phyloP scores from a whole-genome alignment of 1,140 invertebrate genomes.

The Trialeurodes vaporariorum region DNA sequence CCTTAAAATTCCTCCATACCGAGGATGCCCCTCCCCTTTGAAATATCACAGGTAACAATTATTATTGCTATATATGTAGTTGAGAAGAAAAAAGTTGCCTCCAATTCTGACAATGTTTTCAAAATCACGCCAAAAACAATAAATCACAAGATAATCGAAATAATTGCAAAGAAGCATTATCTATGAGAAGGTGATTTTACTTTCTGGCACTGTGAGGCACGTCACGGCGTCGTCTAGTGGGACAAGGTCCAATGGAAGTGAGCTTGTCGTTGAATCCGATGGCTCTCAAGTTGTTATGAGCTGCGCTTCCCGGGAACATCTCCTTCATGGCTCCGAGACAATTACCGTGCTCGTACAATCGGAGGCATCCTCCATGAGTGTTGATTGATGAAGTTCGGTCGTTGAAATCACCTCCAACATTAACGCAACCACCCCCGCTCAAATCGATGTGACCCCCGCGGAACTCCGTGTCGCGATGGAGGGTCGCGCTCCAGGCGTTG shows the following conservation, averaged over 20 bases:
- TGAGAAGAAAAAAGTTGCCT: too few species aligned
- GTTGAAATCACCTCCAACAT: slow-evolving; percentile 1
- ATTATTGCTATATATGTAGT: too few species aligned
- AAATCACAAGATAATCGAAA: too few species aligned
- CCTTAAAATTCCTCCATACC: too few species aligned
- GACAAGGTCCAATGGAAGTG: slow-evolving; percentile 4
- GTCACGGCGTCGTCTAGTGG: neutral
- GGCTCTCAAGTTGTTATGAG: slow-evolving; percentile 7
- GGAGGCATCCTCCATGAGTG: slow-evolving; percentile 4
- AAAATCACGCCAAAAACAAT: too few species aligned
- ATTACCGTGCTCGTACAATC: neutral
- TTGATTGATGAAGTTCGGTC: slow-evolving; percentile 5
- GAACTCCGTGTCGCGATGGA: neutral
- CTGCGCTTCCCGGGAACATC: slow-evolving; percentile 1
- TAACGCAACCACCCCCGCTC: neutral
- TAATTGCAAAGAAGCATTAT: too few species aligned
- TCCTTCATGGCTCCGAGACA: neutral
- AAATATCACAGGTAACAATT: too few species aligned
- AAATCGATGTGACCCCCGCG: neutral
- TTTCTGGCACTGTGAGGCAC: neutral
- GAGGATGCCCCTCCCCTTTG: too few species aligned
- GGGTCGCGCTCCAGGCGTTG: neutral
- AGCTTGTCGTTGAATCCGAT: slow-evolving; percentile 4
- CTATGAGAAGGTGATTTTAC: too few species aligned
- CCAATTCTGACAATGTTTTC: too few species aligned